Evolutionary conservation across 2,797 vertebrate genomes (phyloP).

Genomic region (Manis crassicaudata): DNA sequence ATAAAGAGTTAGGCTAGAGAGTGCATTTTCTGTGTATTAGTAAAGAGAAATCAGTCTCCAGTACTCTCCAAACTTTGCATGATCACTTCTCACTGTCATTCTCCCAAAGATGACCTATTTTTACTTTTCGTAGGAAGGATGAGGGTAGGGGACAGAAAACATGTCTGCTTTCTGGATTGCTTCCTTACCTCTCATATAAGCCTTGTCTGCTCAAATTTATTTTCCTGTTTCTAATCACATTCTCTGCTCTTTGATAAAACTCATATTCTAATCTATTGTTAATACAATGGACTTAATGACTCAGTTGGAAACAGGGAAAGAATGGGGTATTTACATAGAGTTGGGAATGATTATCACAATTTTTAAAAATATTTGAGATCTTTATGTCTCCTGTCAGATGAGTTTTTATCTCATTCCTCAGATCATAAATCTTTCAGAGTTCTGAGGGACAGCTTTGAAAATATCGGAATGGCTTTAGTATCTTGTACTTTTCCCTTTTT

Average conservation of each 20-base stretch:
- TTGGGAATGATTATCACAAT: conserved; percentile 12
- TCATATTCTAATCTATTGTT: conserved; percentile 18
- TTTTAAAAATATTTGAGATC: background rate
- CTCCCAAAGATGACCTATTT: background rate
- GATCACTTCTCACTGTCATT: background rate
- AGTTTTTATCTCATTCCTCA: conserved; percentile 13
- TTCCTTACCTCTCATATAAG: background rate
- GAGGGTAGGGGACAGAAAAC: background rate
- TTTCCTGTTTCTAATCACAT: conserved; percentile 3
- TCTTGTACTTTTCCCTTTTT: background rate
- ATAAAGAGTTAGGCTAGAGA: background rate
- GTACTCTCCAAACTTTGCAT: background rate
- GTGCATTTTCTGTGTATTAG: background rate
- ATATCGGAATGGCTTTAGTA: background rate
- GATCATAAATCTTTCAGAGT: conserved; percentile 12
- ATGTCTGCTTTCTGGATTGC: background rate
- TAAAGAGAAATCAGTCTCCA: background rate
- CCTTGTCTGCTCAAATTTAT: background rate
- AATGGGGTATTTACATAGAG: background rate
- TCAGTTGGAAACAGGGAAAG: conserved; percentile 18
- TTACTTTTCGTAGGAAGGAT: background rate
- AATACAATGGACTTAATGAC: conserved; percentile 23
- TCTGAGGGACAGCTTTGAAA: conserved; percentile 11
- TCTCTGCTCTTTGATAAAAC: conserved; percentile 43
- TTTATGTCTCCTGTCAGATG: background rate